Base-by-base conservation (phyloP, 2,797 vertebrate genomes). In the Crenichthys baileyi region DNA sequence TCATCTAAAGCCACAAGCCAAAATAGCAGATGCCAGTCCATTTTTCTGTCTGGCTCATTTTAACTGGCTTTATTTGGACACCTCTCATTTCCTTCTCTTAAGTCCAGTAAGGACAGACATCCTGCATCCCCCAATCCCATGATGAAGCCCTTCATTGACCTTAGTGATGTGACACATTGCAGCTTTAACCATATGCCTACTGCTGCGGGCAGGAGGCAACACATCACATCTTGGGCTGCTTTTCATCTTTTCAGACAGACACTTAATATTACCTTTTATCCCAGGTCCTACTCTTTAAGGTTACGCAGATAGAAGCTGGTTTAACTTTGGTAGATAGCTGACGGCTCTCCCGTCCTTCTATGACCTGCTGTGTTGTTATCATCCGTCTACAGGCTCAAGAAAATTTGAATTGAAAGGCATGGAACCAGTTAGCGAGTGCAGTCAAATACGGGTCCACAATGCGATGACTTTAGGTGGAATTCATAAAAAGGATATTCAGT, bases 11-110 rank as follows among this genome's bases (percentile, higher is more conserved):
- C 83, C 81, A 71, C 80, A 75, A 85, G 82, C 82, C 79, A 80
- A 83, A 79, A 82, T 56, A 70, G 58, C 65, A 46, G 53, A 72
- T 46, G 73, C 68, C 85, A 63, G 67, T 75, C 84, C 81, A 48
- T 85, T 79, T 46, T 81, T 87, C 80, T 80, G 73, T 86, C 84
- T 78, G 83, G 82, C 87, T 95, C 94, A 95, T 95, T 96, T 95
- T 83, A 87, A 91, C 77, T 70, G 92, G 92, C 93, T 96, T 95
- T 95, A 93, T 89, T 84, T 90, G 93, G 93, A 96, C 93, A 95
- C 92, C 91, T 92, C 94, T 96, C 92, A 96, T 96, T 96, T 96
- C 95, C 95, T 94, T 88, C 79, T 73, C 72, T 78, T 80, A 70
- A 51, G 85, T 85, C 87, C 86, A 78, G 89, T 78, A 83, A 87